Base-by-base conservation (phyloP, 1,140 invertebrate genomes). In the Drosophila rhopaloa region DNA sequence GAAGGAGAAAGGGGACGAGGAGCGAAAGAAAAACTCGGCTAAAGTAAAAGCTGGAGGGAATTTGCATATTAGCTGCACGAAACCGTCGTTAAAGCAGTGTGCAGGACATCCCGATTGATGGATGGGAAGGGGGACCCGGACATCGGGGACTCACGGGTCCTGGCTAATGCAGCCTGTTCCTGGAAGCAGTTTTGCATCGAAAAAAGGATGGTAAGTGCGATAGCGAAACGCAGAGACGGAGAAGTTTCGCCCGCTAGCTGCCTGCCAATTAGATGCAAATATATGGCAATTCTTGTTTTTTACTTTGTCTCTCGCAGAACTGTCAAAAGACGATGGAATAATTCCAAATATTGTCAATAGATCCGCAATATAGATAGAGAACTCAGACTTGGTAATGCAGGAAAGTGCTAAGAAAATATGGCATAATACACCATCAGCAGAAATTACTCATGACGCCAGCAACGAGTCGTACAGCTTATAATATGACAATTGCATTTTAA, bases 41-140 rank as follows among this genome's bases (percentile, higher is more conserved):
- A 71, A 83, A 89, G 84, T 83, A 84, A 88, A 89, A 74, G 83
- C 83, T 88, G 63, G 59, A 77, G 83, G 83, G 80, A 77, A 88
- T 88, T 88, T 88, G 83, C 83, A 89, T 88, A 88, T 89, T 88
- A 80, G 83, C 83, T 80, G 77, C 81, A 81, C 77, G 76, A 79
- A 76, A 54, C 65, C 63, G 44, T 70, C 83, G 65, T 78, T 76
- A 76, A 82, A 79, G 79, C 79, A 50, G 35, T 71, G 50, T 60
- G 67, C 65, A 79, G 58, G 47, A 78, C 60, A 68, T 27, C 38
- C 77, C 79, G 60, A 86, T 79, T 76, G 79, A 88, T 77, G 79
- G 71, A 4, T 43, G 43, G 41, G 53, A 41, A 44, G 41, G 37
- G 43, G 41, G 53, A 32, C 35, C 29, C n/a, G 46, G 35, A 32